Conservation (phyloP, 1,140 invertebrate species). For the Calliopsis andreniformis region DNA sequence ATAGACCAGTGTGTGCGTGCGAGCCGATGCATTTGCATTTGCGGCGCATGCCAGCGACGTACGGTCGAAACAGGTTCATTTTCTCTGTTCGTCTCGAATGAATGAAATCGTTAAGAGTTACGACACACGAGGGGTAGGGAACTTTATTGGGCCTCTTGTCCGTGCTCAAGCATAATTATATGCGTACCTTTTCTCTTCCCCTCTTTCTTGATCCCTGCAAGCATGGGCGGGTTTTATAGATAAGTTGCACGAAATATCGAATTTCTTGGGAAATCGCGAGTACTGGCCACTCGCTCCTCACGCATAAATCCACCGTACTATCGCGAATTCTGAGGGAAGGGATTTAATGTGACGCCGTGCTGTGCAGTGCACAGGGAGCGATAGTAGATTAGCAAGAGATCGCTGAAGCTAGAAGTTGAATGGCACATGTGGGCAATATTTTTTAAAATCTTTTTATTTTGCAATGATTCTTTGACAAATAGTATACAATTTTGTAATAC, state of each 20-base stretch:
- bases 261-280: conserved; percentile 18
- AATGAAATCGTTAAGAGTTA: conserved; percentile 65
- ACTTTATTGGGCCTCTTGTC: conserved; percentile 42
- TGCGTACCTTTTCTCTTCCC: background rate
- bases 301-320: conserved; percentile 23
- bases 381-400: background rate
- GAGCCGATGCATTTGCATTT: conserved; percentile 53
- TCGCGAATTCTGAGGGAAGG: background rate
- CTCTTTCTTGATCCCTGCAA: background rate
- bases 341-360: conserved; percentile 2
- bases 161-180: conserved; percentile 42
- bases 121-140: conserved; percentile 27
- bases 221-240: background rate
- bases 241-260: conserved; percentile 21
- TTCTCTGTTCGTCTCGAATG: conserved; percentile 51
- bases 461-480: too few relatives aligned
- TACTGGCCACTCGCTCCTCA: background rate
- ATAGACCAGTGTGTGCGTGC: conserved; percentile 25
- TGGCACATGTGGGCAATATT: too few relatives aligned
- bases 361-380: background rate
- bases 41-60: conserved; percentile 41
- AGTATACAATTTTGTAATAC: too few relatives aligned
- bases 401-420: background rate
- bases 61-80: conserved; percentile 64
- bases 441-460: too few relatives aligned